phyloP scores from a whole-genome alignment of 2,888 invertebrate species.

The Parascotia fuliginaria region DNA sequence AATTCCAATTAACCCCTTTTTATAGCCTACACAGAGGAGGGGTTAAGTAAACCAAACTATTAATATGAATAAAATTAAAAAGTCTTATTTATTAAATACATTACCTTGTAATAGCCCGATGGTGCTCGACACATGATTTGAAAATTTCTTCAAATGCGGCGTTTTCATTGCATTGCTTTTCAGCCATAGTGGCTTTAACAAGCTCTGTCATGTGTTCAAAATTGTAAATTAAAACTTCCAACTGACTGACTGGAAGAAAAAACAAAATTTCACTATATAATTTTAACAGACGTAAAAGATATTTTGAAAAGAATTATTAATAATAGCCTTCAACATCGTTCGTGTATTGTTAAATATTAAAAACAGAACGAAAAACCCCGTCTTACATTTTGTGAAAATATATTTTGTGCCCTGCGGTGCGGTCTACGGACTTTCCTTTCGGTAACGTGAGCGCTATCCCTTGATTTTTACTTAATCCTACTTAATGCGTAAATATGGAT shows the following conservation, averaged over 20 bases:
- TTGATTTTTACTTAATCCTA: slow-evolving; percentile 18
- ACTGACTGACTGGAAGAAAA: slow-evolving; percentile 60
- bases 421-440: slow-evolving; percentile 7
- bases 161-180: slow-evolving; percentile 51
- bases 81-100: neutral
- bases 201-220: slow-evolving; percentile 63
- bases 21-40: too few relatives aligned
- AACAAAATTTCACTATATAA: slow-evolving; percentile 22
- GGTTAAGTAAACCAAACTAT: too few relatives aligned
- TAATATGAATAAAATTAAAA: too few relatives aligned
- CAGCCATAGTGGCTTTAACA: slow-evolving; percentile 45
- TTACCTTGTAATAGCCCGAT: slow-evolving; percentile 57
- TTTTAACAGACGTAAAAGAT: neutral
- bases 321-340: slow-evolving; percentile 29
- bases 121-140: slow-evolving; percentile 51
- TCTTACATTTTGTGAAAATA: slow-evolving; percentile 17
- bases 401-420: slow-evolving; percentile 18
- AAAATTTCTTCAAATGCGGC: slow-evolving; percentile 58
- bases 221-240: slow-evolving; percentile 66
- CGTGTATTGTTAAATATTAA: slow-evolving; percentile 28
- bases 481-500: slow-evolving; percentile 10
- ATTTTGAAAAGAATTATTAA: too few relatives aligned
- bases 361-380: slow-evolving; percentile 37
- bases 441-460: neutral
- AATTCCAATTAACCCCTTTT: neutral